A percentile compares a stretch with the other conserved stretches of the same genome.
Evolutionary conservation across 2,888 invertebrate species (phyloP).

Genomic region (Drosophila pegasa): DNA sequence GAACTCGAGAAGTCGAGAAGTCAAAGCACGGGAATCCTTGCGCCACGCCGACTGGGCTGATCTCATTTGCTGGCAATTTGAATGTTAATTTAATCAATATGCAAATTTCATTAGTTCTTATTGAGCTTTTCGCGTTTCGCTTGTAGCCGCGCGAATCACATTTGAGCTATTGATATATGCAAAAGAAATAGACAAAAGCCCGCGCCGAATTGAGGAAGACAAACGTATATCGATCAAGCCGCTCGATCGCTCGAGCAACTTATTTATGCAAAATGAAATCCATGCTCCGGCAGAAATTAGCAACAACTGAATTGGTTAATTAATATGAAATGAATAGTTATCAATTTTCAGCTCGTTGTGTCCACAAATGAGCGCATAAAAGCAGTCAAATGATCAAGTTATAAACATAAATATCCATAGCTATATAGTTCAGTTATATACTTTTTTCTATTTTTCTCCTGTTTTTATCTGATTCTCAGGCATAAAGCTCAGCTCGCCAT

Average conservation of each 20-base stretch:
- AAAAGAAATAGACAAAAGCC: conserved; percentile 39
- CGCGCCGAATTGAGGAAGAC: conserved; percentile 58
- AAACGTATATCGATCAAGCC: conserved; percentile 64
- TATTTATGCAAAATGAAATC: conserved; percentile 50
- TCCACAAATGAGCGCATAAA: conserved; percentile 44
- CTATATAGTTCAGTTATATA: conserved; percentile 22
- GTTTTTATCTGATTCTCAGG: conserved; percentile 36
- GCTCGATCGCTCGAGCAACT: conserved; percentile 18
- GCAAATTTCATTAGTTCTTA: conserved; percentile 47
- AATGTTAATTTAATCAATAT: conserved; percentile 51
- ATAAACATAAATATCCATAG: conserved; percentile 52
- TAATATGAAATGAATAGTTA: conserved; percentile 57
- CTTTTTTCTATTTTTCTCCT: too few species aligned
- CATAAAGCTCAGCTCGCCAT: conserved; percentile 33
- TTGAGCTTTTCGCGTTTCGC: conserved; percentile 25
- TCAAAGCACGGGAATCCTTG: conserved; percentile 32
- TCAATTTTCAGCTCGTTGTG: conserved; percentile 40
- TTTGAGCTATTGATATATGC: conserved; percentile 19
- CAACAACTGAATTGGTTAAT: conserved; percentile 56
- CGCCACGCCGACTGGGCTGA: conserved; percentile 20
- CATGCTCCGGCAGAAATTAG: conserved; percentile 44
- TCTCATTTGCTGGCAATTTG: conserved; percentile 44
- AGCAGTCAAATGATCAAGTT: conserved; percentile 44
- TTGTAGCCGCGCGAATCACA: conserved; percentile 21
- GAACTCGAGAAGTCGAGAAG: not conserved